Evolutionary conservation across 2,113 vertebrate species (phyloP).

Genomic region (Pangasianodon gigas): DNA sequence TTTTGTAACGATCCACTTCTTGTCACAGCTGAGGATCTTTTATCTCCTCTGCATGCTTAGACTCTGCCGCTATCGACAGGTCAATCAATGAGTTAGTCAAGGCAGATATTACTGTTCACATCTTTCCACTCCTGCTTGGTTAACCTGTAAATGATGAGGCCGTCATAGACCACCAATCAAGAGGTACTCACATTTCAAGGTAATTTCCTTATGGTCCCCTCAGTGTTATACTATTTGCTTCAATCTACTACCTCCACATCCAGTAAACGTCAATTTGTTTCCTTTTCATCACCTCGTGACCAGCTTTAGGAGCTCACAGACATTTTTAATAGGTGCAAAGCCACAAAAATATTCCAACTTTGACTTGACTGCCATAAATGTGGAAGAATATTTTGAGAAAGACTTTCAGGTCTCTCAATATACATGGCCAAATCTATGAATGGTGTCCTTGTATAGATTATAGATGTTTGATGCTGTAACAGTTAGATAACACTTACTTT

Average conservation of each 20-base stretch:
- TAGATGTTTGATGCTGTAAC: background rate
- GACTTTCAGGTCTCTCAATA: too few relatives aligned
- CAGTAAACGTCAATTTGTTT: background rate
- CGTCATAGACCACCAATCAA: background rate
- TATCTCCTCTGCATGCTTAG: background rate
- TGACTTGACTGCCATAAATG: background rate
- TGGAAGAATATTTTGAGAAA: background rate
- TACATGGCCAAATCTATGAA: background rate
- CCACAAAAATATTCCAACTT: background rate
- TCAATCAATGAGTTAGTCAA: background rate
- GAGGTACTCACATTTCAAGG: background rate
- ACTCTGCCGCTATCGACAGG: background rate
- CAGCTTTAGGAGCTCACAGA: background rate
- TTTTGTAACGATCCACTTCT: background rate
- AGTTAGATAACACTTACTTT: too few relatives aligned
- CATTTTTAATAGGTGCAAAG: background rate
- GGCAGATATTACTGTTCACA: background rate
- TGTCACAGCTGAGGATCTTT: background rate
- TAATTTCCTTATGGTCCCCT: background rate
- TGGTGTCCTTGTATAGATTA: background rate
- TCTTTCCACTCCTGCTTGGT: background rate
- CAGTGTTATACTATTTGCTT: background rate
- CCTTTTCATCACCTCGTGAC: background rate
- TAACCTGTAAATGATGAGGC: background rate
- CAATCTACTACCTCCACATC: background rate